phyloP scores from a whole-genome alignment of 2,113 vertebrate genomes.

The Dolichallabes microphthalmus region DNA sequence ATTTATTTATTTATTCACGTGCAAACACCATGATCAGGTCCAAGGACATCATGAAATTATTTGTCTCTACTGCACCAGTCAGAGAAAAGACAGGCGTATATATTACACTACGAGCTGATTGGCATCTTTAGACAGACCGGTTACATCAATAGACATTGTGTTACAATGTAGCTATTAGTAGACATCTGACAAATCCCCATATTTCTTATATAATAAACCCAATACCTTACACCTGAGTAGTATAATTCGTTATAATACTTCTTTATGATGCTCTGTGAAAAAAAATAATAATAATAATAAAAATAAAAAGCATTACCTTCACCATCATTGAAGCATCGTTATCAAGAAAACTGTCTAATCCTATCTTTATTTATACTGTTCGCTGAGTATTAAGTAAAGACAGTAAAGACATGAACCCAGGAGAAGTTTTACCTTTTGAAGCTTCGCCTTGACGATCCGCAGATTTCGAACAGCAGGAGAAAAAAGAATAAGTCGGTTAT shows the following conservation, averaged over 20 bases:
- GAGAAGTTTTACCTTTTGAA: background rate
- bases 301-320: no score
- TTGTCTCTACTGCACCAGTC: background rate
- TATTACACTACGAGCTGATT: background rate
- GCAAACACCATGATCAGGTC: background rate
- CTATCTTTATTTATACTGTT: background rate
- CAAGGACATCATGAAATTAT: background rate
- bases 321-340: background rate
- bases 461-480: slow-evolving; percentile 48
- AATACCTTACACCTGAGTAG: no score
- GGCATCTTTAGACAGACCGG: background rate
- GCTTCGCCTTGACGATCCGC: slow-evolving; percentile 38
- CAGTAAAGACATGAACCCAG: background rate
- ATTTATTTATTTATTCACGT: background rate
- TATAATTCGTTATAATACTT: no score
- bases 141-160: background rate
- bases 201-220: no score
- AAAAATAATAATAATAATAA: no score
- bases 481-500: slow-evolving; percentile 61
- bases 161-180: no score
- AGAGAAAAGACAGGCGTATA: background rate
- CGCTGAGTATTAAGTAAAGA: no score
- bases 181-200: no score
- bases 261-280: no score
- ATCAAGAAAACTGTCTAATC: background rate